These are phyloP conservation scores for Melanerpes aurifrons DNA, from an alignment of 2,113 vertebrate genomes.

Conservation along the genomic window DNA sequence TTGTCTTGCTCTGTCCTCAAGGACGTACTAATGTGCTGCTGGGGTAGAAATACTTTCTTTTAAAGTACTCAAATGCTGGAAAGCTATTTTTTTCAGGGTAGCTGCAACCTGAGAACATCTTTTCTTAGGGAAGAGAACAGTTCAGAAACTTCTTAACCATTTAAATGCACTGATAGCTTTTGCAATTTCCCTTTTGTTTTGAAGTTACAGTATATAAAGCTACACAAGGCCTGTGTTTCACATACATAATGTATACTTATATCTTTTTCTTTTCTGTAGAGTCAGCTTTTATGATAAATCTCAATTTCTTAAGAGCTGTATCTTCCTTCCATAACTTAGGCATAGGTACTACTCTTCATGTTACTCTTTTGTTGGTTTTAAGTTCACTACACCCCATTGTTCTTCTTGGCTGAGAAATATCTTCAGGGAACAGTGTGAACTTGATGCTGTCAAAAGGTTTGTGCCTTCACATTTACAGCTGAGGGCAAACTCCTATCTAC, in stretches of 20 bases:
- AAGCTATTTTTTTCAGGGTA: constrained; percentile 14
- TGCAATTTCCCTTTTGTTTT: background rate
- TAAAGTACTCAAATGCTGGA: constrained; percentile 29
- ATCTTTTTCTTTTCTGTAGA: background rate
- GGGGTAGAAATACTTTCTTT: constrained; percentile 39
- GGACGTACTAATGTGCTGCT: constrained; percentile 53
- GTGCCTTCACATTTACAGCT: background rate
- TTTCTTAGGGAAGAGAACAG: constrained; percentile 2
- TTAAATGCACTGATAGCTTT: background rate
- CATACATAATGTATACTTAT: background rate
- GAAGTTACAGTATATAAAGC: background rate
- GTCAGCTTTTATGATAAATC: background rate
- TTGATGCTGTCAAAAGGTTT: background rate
- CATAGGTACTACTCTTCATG: background rate
- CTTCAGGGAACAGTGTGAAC: background rate
- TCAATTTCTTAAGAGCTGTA: background rate
- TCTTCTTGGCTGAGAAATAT: background rate
- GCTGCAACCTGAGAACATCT: constrained; percentile 56
- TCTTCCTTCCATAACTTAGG: background rate
- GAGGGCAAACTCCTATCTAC: background rate
- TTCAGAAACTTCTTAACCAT: constrained; percentile 52
- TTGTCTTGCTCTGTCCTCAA: constrained; percentile 49
- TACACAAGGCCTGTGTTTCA: background rate
- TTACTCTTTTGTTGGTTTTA: background rate
- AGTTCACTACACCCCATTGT: background rate